Evolutionary conservation across 35 echinoderm and acorn worm genomes (phyloP), one percentile per base, ranked within the genome.

Genomic region (Acanthaster planci): DNA sequence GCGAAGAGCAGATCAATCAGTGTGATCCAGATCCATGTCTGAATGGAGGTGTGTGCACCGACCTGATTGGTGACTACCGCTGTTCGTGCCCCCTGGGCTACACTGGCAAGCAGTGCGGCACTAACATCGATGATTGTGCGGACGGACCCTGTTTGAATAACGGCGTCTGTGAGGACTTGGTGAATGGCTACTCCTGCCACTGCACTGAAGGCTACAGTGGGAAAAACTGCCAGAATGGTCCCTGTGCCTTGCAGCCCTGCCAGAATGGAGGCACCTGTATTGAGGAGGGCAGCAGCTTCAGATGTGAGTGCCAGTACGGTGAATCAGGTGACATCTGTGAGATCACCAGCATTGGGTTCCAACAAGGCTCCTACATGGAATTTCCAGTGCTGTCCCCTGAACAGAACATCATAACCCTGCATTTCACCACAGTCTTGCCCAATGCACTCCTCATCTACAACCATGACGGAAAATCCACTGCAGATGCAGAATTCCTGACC

Each of bases 361-460:
- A 88, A 21, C 60, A 55, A 21, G 87, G 88, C 5, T 94, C 96
- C 35, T 99, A 81, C 82, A 78, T 99, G 55, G 81, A 80, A 40
- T 86, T 72, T 35, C 40, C 26, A 8, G 84, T 75, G 37, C 64
- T 93, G 2, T 38, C 42, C 7, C 16, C 51, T 8, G 38, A 26
- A 2, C 78, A 68, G 37, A 90, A 87, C 75, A 75, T 85, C 31
- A 68, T 99, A 39, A 78, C 82, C 32, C 79, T 99, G 39, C 86
- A 99, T 39, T 91, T 99, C 64, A 77, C 96, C 15, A 99, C 92
- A 34, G 81, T 86, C 26, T 78, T 67, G 12, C 51, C 88, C 6
- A 86, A 94, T 44, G 84, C 89, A 31, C 86, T 99, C 19, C 78
- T 99, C 67, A 16, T 94, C 15, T 99, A 94, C 86, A 99, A 99